Conservation (phyloP, 2,113 vertebrate species). For the Channa maculata region DNA sequence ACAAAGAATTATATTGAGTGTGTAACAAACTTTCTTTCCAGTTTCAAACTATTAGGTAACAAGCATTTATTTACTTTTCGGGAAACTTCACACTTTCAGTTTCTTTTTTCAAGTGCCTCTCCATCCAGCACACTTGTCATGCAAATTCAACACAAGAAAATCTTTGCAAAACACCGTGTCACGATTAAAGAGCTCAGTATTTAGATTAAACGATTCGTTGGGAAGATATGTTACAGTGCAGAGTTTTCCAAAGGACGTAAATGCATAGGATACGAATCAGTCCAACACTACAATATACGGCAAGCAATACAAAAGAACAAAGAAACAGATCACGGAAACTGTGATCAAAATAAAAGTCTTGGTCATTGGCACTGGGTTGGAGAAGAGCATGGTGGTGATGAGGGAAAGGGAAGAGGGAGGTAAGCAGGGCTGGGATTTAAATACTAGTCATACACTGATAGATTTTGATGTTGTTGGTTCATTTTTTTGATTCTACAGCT, state of each 20-base stretch:
- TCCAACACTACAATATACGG: constrained; percentile 59
- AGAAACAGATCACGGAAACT: constrained; percentile 43
- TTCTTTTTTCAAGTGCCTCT: not conserved
- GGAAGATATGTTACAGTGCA: constrained; percentile 49
- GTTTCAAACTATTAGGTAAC: constrained; percentile 7
- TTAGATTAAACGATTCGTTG: constrained; percentile 32
- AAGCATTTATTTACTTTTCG: constrained; percentile 3
- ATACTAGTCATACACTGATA: constrained; percentile 44
- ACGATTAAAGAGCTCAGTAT: constrained; percentile 13
- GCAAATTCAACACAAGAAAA: constrained; percentile 22
- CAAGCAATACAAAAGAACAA: constrained; percentile 59
- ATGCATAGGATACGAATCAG: constrained; percentile 79
- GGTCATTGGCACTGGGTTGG: constrained; percentile 73
- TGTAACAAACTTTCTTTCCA: constrained; percentile 1
- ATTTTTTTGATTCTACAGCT: constrained; percentile 42
- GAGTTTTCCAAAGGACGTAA: constrained; percentile 50
- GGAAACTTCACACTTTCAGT: not conserved
- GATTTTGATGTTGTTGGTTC: constrained; percentile 25
- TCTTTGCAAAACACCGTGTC: constrained; percentile 21
- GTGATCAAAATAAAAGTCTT: constrained; percentile 59
- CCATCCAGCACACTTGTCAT: constrained; percentile 4
- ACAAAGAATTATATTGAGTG: constrained; percentile 14
- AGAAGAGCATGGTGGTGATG: constrained; percentile 3
- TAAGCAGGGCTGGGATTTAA: not conserved
- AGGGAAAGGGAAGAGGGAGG: not conserved